These are phyloP conservation scores for Heteractis magnifica DNA, from an alignment of 92 coral and sea anemone genomes.

Conservation along the genomic window DNA sequence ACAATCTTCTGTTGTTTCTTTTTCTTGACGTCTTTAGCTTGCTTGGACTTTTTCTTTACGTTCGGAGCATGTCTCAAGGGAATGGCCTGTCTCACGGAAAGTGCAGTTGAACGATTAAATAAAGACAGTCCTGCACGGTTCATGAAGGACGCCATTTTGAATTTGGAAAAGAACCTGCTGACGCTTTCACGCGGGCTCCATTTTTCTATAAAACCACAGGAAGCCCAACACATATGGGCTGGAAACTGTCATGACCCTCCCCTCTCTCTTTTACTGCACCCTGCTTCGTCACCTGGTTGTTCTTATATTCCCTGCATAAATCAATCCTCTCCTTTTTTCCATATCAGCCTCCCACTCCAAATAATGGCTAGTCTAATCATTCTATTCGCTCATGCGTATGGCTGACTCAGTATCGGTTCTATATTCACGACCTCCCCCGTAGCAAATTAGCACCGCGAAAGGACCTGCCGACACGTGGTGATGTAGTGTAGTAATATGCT, in stretches of 20 bases:
- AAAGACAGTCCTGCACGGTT: constrained; percentile 52
- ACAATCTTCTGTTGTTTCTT: constrained; percentile 45
- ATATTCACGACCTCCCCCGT: too few species aligned
- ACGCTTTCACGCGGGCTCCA: constrained; percentile 32
- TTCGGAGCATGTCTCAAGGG: constrained; percentile 86
- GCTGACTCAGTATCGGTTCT: too few species aligned
- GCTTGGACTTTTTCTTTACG: constrained; percentile 77
- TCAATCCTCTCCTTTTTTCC: too few species aligned
- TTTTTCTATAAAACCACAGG: neutral
- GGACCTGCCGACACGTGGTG: too few species aligned
- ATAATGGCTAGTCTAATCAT: too few species aligned
- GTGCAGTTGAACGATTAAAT: constrained; percentile 68
- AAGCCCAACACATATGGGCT: neutral
- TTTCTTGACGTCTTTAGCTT: constrained; percentile 53
- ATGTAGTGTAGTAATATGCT: too few species aligned
- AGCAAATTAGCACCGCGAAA: too few species aligned
- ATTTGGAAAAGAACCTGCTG: constrained; percentile 11
- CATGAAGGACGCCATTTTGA: constrained; percentile 83
- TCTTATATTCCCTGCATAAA: too few species aligned
- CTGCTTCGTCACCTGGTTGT: neutral
- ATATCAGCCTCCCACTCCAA: too few species aligned
- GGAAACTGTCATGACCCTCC: neutral
- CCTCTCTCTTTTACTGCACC: neutral
- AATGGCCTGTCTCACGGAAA: constrained; percentile 66
- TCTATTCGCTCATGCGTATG: too few species aligned